phyloP scores from a whole-genome alignment of 2,888 invertebrate genomes.

The Pyralis farinalis region DNA sequence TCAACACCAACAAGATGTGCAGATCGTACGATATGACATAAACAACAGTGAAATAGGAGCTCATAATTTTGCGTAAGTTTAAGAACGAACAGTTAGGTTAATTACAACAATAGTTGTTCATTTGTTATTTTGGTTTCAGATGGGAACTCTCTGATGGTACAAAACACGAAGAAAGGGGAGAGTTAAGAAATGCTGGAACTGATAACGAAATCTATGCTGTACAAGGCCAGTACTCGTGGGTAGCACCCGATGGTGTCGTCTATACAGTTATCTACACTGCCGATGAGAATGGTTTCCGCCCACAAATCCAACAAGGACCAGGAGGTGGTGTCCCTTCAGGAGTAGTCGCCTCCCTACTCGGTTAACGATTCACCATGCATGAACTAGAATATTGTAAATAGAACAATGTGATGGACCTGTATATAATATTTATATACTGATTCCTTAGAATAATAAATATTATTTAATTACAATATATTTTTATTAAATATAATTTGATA shows the following conservation, averaged over 20 bases:
- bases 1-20: slow-evolving; percentile 74
- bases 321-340: slow-evolving; percentile 57
- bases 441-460: slow-evolving; percentile 26
- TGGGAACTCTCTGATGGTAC: slow-evolving; percentile 81
- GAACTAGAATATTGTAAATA: slow-evolving; percentile 38
- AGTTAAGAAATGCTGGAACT: slow-evolving; percentile 76
- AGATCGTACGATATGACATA: slow-evolving; percentile 81
- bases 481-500: no score
- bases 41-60: slow-evolving; percentile 81
- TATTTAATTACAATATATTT: slow-evolving; percentile 3
- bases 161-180: slow-evolving; percentile 77
- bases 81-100: no score
- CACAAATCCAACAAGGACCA: slow-evolving; percentile 64
- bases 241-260: slow-evolving; percentile 77
- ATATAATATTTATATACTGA: slow-evolving; percentile 74
- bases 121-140: slow-evolving; percentile 43
- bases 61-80: slow-evolving; percentile 80
- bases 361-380: slow-evolving; percentile 38
- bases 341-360: slow-evolving; percentile 58
- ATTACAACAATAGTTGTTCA: no score
- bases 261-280: slow-evolving; percentile 82
- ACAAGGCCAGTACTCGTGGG: slow-evolving; percentile 78
- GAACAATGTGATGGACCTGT: slow-evolving; percentile 39
- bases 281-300: slow-evolving; percentile 75
- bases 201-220: slow-evolving; percentile 80